Evolutionary conservation across 37 sponge, comb jelly and placozoan genomes (phyloP), one percentile per base, ranked within the genome.

Genomic region (Cliona cf. orientalis): DNA sequence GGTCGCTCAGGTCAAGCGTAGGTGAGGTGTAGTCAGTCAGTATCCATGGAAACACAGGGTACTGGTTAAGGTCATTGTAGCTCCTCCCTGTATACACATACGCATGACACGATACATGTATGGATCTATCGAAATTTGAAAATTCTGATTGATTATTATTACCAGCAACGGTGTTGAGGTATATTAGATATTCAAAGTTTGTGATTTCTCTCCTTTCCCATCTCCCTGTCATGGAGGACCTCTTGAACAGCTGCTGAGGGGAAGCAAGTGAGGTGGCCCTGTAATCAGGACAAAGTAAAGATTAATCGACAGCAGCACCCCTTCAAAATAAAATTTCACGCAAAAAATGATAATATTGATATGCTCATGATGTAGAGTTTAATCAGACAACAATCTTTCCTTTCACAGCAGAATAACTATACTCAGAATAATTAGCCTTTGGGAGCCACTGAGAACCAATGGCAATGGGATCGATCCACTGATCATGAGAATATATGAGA

Each of bases 31-130:
- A 96, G 83, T 96, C 95, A 0, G 46, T 46, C 25, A 96, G 79
- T 53, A 96, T 70, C 96, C 96, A 96, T 62, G 96, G 96, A 83
- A 96, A 93, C 58, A 96, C 81, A 14, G 96, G 96, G 45, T 96
- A 96, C 86, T 96, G 96, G 61, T 84, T 90, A 26, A 96, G 81
- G 64, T 96, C 96, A 71, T 93, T 96, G 74, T 93, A 93, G 7
- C 80, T 82, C 28, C 96, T 69, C 6, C 96, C 92, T 92, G 68
- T 22, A 66, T 11, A 6, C 40, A 42, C 37, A 23, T 2, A 32
- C 22, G 25, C 3, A 62, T 23, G n/a, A 26, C 23, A 31, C 32
- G 28, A 26, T 26, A 64, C 66, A 64, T 64, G 28, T 26, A 64
- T 33, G 28, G 28, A 64, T 26, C 66, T n/a, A n/a, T n/a, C n/a